Conservation (phyloP, 2,888 invertebrate genomes). For the Celastrina argiolus region DNA sequence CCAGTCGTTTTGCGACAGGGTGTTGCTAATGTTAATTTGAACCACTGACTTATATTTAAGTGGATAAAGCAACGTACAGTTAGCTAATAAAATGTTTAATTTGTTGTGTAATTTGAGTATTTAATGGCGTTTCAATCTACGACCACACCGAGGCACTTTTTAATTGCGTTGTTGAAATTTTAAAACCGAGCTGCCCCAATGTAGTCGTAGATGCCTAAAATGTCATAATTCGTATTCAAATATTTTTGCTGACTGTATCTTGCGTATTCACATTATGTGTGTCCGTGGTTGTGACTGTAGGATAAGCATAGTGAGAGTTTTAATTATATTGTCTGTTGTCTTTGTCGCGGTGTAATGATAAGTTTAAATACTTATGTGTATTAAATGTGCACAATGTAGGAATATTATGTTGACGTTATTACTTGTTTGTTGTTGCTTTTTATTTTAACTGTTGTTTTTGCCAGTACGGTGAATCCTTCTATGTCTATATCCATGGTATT, state of each 20-base stretch:
- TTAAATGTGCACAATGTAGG: background rate
- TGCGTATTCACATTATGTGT: background rate
- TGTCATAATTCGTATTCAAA: too few species aligned
- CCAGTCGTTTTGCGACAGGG: conserved; percentile 12
- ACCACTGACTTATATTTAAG: background rate
- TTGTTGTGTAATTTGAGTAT: too few species aligned
- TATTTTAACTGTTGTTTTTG: background rate
- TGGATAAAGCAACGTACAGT: background rate
- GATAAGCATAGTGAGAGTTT: conserved; percentile 4
- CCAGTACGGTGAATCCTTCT: background rate
- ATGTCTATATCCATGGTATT: conserved; percentile 6
- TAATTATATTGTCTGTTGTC: background rate
- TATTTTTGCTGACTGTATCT: background rate
- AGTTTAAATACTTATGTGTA: too few species aligned
- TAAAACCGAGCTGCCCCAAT: too few species aligned
- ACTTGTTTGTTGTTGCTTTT: background rate
- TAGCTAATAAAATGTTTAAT: background rate
- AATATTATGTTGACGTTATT: conserved; percentile 6
- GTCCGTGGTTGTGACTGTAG: background rate
- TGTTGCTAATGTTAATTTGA: conserved; percentile 11
- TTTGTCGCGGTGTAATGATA: background rate
- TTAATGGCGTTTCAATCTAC: too few species aligned
- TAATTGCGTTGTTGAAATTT: too few species aligned
- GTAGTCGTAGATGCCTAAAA: too few species aligned
- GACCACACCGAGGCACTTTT: too few species aligned